Percentiles rank a stretch among this genome's conserved stretches.
Evolutionary conservation across 2,888 invertebrate species (phyloP).

Genomic region (Leucozona laternaria): DNA sequence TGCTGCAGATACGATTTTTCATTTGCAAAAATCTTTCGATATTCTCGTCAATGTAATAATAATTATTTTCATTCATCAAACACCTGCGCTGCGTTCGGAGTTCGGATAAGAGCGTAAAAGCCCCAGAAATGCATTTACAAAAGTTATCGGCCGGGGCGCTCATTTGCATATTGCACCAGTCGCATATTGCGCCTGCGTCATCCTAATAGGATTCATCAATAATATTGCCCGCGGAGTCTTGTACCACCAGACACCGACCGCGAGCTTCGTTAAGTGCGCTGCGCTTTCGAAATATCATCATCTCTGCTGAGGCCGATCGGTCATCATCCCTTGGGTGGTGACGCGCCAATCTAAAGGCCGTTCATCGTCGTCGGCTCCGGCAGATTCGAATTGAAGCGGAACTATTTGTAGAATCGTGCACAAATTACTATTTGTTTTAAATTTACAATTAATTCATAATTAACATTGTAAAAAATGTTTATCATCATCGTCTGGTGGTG

Average conservation of each 20-base stretch:
- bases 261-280: slow-evolving; percentile 30
- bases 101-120: slow-evolving; percentile 41
- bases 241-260: slow-evolving; percentile 58
- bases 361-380: background rate
- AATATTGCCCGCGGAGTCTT: slow-evolving; percentile 34
- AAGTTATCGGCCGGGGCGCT: slow-evolving; percentile 40
- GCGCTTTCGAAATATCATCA: slow-evolving; percentile 33
- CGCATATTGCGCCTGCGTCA: slow-evolving; percentile 46
- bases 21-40: slow-evolving; percentile 49
- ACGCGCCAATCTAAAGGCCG: background rate
- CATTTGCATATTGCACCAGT: slow-evolving; percentile 33
- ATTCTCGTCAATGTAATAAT: slow-evolving; percentile 59
- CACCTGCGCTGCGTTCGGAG: too few species aligned
- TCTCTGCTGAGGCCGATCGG: slow-evolving; percentile 9
- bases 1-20: slow-evolving; percentile 47
- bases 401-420: slow-evolving; percentile 65
- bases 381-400: slow-evolving; percentile 63
- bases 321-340: slow-evolving; percentile 54
- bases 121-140: slow-evolving; percentile 46
- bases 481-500: slow-evolving; percentile 28
- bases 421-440: slow-evolving; percentile 31
- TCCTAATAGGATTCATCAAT: slow-evolving; percentile 59
- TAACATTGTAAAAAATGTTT: slow-evolving; percentile 31
- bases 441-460: slow-evolving; percentile 66
- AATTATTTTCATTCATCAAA: slow-evolving; percentile 60